A percentile compares a stretch with the other conserved stretches of the same genome.
Evolutionary conservation across 2,797 vertebrate genomes (phyloP).

Genomic region (Enoplosus armatus): DNA sequence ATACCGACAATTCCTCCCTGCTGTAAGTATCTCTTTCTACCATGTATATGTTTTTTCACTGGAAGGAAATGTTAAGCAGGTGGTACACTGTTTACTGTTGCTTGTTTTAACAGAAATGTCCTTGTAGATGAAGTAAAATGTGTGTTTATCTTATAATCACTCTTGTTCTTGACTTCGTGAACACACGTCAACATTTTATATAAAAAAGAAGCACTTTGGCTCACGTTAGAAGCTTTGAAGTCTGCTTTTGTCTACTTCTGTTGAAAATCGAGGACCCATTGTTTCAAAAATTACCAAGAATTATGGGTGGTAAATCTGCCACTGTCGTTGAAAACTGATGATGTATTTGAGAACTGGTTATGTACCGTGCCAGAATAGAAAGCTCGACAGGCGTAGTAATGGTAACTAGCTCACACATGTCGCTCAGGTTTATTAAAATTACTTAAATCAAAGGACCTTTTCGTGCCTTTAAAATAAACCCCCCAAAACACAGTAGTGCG

Average conservation of each 20-base stretch:
- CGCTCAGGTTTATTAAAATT: too few species aligned
- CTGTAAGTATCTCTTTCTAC: slow-evolving; percentile 44
- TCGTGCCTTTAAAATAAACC: neutral
- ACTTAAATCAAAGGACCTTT: too few species aligned
- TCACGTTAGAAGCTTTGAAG: too few species aligned
- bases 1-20: slow-evolving; percentile 46
- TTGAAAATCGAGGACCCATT: too few species aligned
- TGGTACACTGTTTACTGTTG: neutral
- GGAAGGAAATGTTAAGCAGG: slow-evolving; percentile 3
- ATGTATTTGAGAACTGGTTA: neutral
- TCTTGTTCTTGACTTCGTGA: neutral
- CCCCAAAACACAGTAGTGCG: neutral
- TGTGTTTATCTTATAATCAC: neutral
- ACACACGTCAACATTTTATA: neutral
- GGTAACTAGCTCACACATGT: neutral
- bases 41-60: slow-evolving; percentile 7
- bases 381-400: neutral
- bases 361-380: neutral
- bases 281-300: too few species aligned
- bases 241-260: too few species aligned
- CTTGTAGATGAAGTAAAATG: neutral
- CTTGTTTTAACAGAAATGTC: neutral
- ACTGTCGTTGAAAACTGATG: neutral
- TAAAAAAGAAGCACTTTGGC: too few species aligned
- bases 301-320: too few species aligned